These are phyloP conservation scores for Sinocyclocheilus anshuiensis DNA, from an alignment of 2,113 vertebrate species.

Conservation along the genomic window DNA sequence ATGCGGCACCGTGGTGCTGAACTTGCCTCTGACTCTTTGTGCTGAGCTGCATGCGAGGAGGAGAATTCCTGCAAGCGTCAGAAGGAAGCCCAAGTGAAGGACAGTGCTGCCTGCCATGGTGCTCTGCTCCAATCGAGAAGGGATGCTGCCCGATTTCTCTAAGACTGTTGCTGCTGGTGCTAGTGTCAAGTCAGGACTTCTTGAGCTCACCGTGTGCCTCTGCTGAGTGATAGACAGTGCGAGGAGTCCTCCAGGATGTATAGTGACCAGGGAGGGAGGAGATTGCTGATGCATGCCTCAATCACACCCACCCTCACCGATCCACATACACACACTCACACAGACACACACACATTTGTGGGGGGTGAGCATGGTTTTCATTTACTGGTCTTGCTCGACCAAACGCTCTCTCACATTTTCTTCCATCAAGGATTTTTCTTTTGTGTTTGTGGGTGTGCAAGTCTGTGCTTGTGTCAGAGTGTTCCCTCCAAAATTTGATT, in stretches of 20 bases:
- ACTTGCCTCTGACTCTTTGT: conserved; percentile 92
- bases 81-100: conserved; percentile 77
- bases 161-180: conserved; percentile 59
- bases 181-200: conserved; percentile 36
- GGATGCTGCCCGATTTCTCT: conserved; percentile 36
- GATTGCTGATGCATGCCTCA: conserved; percentile 81
- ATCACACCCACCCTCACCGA: conserved; percentile 39
- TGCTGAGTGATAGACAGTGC: conserved; percentile 52
- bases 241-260: conserved; percentile 71
- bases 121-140: conserved; percentile 25
- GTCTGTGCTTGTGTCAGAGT: not conserved
- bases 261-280: conserved; percentile 80
- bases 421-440: conserved; percentile 7
- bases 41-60: conserved; percentile 79
- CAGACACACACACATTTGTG: conserved; percentile 16
- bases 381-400: conserved; percentile 35
- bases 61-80: conserved; percentile 83
- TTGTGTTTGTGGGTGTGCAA: conserved; percentile 31
- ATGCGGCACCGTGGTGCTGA: not conserved
- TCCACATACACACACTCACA: conserved; percentile 20
- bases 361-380: conserved; percentile 39
- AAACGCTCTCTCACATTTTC: conserved; percentile 23
- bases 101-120: conserved; percentile 71
- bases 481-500: not conserved
- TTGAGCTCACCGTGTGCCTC: conserved; percentile 46